Conservation (phyloP, 2,113 vertebrate genomes). For the Brachionichthys hirsutus region DNA sequence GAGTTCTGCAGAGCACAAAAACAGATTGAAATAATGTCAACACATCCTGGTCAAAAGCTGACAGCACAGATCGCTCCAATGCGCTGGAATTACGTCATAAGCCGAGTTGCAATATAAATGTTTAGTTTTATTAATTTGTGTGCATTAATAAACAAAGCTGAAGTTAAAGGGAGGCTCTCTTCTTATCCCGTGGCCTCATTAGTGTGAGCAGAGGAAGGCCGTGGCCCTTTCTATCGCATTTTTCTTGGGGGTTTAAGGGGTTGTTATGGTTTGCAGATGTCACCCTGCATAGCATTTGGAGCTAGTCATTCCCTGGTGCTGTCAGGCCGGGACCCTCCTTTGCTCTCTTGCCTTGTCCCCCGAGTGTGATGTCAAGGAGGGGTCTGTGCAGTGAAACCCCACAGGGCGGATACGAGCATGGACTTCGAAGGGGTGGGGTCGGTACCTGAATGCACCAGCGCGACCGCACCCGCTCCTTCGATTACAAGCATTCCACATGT, state of each 20-base stretch:
- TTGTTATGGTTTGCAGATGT: slow-evolving; percentile 79
- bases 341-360: slow-evolving; percentile 46
- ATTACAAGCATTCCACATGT: background rate
- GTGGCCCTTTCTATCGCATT: slow-evolving; percentile 63
- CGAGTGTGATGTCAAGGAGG: slow-evolving; percentile 54
- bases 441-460: no score
- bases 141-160: slow-evolving; percentile 27
- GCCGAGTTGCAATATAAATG: slow-evolving; percentile 46
- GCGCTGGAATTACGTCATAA: slow-evolving; percentile 8
- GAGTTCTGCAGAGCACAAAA: slow-evolving; percentile 9
- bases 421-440: background rate
- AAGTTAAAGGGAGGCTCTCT: slow-evolving; percentile 27
- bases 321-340: slow-evolving; percentile 70
- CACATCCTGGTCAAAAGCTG: slow-evolving; percentile 35
- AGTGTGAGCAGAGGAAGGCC: slow-evolving; percentile 45
- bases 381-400: slow-evolving; percentile 44
- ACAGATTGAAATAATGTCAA: slow-evolving; percentile 47
- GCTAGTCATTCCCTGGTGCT: slow-evolving; percentile 65
- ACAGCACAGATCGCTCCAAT: slow-evolving; percentile 15
- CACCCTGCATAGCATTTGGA: slow-evolving; percentile 70
- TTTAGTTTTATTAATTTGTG: slow-evolving; percentile 45
- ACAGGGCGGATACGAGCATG: slow-evolving; percentile 42
- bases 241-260: slow-evolving; percentile 51
- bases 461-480: background rate
- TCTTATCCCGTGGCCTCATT: slow-evolving; percentile 60